phyloP scores from a whole-genome alignment of 2,888 invertebrate species.

The Cantharis rustica region DNA sequence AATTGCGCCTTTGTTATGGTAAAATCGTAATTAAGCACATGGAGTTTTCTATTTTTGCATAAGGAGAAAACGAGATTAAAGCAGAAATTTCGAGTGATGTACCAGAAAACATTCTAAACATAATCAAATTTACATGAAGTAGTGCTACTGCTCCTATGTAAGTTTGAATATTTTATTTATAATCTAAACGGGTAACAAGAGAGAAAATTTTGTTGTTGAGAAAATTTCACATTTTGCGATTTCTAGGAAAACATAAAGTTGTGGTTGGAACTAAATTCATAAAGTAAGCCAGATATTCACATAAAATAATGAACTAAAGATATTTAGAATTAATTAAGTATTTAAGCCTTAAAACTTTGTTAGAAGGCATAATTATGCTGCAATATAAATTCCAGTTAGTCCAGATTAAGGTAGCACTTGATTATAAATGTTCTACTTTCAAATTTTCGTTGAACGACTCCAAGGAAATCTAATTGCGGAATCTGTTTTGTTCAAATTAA shows the following conservation, averaged over 20 bases:
- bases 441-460: conserved; percentile 13
- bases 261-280: not conserved
- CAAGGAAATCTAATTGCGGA: conserved; percentile 20
- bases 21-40: not conserved
- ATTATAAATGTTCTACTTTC: not conserved
- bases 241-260: not conserved
- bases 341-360: conserved; percentile 25
- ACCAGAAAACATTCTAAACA: not conserved
- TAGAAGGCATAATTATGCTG: conserved; percentile 22
- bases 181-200: conserved; percentile 7
- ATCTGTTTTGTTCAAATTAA: conserved; percentile 31
- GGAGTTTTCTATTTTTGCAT: not conserved
- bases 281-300: not conserved
- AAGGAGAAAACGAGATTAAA: not conserved
- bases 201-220: conserved; percentile 5
- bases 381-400: conserved; percentile 24
- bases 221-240: conserved; percentile 10
- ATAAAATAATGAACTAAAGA: conserved; percentile 25
- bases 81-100: not conserved
- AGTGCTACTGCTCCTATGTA: conserved; percentile 9
- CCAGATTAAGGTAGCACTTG: not conserved
- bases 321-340: conserved; percentile 36
- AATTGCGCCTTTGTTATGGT: not conserved
- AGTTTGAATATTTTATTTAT: conserved; percentile 22
- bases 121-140: conserved; percentile 30